Evolutionary conservation across 2,888 invertebrate species (phyloP), one percentile per base, ranked within the genome.

Genomic region (Apamea epomidion): DNA sequence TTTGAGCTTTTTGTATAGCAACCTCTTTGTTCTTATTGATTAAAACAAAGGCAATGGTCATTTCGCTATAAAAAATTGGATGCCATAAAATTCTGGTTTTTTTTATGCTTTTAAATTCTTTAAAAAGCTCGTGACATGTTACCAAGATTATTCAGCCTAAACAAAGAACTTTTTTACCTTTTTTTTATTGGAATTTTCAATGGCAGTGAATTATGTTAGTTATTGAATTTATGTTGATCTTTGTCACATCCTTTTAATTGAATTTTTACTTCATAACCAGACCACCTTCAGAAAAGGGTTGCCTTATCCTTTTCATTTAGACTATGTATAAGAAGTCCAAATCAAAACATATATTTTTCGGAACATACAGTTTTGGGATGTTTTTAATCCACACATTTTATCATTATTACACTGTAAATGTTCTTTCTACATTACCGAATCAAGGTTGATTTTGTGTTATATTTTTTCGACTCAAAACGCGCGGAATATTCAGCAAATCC

Each of bases 401-500:
- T 42, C 8, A n/a, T 60, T 51, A 18, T 29, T 54, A 32, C 14
- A 21, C 2, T 62, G 4, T 21, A 5, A 62, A 69, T 18, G 29
- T 74, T 14, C 37, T 37, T 37, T 37, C 37, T 75, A 86, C 12
- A 86, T 77, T 71, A 81, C 60, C 12, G 86, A 84, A 65, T 84
- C 73, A 21, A 69, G 64, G 78, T 77, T 12, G 58, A 60, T 89
- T 75, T 79, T 80, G 62, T 37, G 65, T 74, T 74, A 37, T 67
- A 25, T 65, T 74, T 42, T 54, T 86, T 42, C 86, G 78, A 29
- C 84, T 85, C 16, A 81, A 77, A 51, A 84, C 75, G 29, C 88
- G 90, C 4, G 90, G 89, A 6, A 91, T 91, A 73, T 92, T 91
- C 65, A 94, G 84, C 37, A 94, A 89, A 80, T 92, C 92, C 94